phyloP scores from a whole-genome alignment of 2,113 vertebrate species.

The Xenus cinereus region DNA sequence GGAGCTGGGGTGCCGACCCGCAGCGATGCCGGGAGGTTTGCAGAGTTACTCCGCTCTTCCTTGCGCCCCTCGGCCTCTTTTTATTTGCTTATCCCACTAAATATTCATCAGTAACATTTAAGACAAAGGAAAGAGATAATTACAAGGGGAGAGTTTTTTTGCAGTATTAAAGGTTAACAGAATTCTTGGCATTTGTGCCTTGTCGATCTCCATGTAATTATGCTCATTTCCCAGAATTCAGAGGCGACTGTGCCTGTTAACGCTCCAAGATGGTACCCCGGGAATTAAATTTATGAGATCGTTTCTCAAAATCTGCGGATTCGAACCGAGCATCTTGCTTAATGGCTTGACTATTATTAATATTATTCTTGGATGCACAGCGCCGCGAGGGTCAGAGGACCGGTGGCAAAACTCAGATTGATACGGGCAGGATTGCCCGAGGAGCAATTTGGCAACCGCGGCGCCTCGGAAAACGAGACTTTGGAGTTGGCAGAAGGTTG shows the following conservation, averaged over 20 bases:
- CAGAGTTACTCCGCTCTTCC: not conserved
- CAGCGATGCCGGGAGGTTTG: not conserved
- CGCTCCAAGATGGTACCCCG: slow-evolving; percentile 73
- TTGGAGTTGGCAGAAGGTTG: not conserved
- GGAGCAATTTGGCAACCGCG: not conserved
- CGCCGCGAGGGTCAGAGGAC: slow-evolving; percentile 44
- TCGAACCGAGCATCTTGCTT: slow-evolving; percentile 64
- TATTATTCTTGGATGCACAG: slow-evolving; percentile 72
- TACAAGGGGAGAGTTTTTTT: slow-evolving; percentile 72
- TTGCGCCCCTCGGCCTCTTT: slow-evolving; percentile 41
- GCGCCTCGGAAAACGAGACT: not conserved
- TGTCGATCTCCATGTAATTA: slow-evolving; percentile 84
- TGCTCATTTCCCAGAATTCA: slow-evolving; percentile 82
- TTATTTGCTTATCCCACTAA: slow-evolving; percentile 76
- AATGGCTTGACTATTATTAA: slow-evolving; percentile 72
- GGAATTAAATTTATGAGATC: slow-evolving; percentile 81
- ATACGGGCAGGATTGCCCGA: not conserved
- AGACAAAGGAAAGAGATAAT: slow-evolving; percentile 82
- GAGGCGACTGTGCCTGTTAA: slow-evolving; percentile 75
- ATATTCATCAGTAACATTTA: slow-evolving; percentile 84
- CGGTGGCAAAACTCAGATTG: slow-evolving; percentile 29
- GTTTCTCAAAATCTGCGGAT: slow-evolving; percentile 73
- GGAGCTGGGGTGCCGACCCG: not conserved
- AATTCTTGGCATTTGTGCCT: slow-evolving; percentile 84
- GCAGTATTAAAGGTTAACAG: slow-evolving; percentile 84